Evolutionary conservation across 2,797 vertebrate species (phyloP).

Genomic region (Liasis olivaceus): DNA sequence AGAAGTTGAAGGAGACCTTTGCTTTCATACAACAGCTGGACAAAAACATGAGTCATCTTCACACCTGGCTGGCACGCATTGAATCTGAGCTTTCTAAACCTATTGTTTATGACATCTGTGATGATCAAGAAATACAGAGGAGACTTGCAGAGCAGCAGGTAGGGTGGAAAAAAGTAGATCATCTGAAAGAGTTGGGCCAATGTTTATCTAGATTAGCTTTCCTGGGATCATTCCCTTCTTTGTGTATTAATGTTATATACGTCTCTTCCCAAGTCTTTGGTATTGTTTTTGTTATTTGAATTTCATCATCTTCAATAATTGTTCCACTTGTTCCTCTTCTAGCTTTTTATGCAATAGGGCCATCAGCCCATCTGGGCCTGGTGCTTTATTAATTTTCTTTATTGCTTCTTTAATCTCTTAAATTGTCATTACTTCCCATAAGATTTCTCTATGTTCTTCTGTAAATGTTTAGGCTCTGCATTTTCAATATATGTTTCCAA

Average conservation of each 20-base stretch:
- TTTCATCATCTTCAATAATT: background rate
- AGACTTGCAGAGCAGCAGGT: conserved; percentile 95
- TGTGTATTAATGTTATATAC: background rate
- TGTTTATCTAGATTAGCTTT: background rate
- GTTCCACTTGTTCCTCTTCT: background rate
- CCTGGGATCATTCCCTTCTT: background rate
- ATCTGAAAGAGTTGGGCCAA: conserved; percentile 35
- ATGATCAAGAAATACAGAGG: conserved; percentile 92
- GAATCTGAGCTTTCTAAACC: conserved; percentile 92
- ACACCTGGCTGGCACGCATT: conserved; percentile 89
- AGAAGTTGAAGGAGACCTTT: conserved; percentile 95
- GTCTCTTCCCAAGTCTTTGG: background rate
- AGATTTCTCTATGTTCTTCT: background rate
- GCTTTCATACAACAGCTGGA: conserved; percentile 91
- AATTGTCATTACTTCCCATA: background rate
- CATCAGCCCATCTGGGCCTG: background rate
- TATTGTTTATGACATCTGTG: conserved; percentile 86
- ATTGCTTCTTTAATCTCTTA: background rate
- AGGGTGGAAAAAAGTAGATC: conserved; percentile 40
- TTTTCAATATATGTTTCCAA: background rate
- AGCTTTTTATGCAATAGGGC: background rate
- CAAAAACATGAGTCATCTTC: conserved; percentile 95
- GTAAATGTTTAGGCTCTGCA: background rate
- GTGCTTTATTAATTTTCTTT: background rate
- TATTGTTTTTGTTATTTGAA: background rate